A percentile compares a stretch with the other conserved stretches of the same genome.
Conservation (phyloP, 2,888 invertebrate species). For the Hymenopus coronatus region DNA sequence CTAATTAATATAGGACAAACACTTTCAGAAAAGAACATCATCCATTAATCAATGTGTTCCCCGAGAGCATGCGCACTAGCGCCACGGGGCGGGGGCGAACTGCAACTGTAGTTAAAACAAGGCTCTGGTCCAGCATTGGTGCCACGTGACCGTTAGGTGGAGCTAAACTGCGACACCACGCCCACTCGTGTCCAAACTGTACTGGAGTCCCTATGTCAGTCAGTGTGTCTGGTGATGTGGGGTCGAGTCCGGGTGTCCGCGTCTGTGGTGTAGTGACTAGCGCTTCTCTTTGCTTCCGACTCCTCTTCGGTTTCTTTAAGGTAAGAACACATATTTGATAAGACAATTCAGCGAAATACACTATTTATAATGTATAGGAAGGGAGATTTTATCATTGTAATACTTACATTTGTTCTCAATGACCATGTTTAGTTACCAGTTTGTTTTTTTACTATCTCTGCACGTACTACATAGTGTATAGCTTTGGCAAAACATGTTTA, state of each 20-base stretch:
- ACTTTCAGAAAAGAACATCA: not conserved
- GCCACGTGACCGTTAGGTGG: not conserved
- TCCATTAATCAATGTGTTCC: slow-evolving; percentile 11
- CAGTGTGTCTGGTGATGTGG: not conserved
- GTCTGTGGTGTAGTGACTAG: not conserved
- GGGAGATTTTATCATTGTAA: too few species aligned
- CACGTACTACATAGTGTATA: too few species aligned
- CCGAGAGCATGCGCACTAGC: not conserved
- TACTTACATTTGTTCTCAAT: too few species aligned
- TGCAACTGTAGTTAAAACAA: slow-evolving; percentile 7
- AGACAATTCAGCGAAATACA: too few species aligned
- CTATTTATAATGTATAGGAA: too few species aligned
- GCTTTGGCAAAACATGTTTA: too few species aligned
- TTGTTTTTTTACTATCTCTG: too few species aligned
- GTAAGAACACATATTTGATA: not conserved
- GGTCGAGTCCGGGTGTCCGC: not conserved
- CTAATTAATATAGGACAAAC: not conserved
- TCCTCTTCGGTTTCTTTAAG: not conserved
- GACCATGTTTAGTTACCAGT: too few species aligned
- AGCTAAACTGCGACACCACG: not conserved
- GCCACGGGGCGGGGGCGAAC: not conserved
- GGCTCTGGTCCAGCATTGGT: not conserved
- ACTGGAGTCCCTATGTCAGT: not conserved
- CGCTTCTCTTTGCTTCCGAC: too few species aligned
- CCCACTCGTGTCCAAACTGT: not conserved